Evolutionary conservation across 2,888 invertebrate genomes (phyloP), one percentile per base, ranked within the genome.

Genomic region (Phortica okadai): DNA sequence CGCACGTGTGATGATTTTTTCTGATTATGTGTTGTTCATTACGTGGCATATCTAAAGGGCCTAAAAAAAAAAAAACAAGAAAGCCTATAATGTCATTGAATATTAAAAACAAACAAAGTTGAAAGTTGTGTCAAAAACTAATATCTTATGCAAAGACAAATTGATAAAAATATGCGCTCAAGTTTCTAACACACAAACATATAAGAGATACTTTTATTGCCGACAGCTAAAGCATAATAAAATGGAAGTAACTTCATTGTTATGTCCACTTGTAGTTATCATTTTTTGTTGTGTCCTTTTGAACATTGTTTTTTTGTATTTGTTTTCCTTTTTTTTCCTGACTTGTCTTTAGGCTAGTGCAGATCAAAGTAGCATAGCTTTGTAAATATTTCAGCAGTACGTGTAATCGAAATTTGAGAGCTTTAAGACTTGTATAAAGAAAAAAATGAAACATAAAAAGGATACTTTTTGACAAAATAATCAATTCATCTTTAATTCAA

Each of bases 401-500:
- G 54, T 54, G 56, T 56, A 72, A 72, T 72, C 56, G 70, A 72
- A 72, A 72, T 54, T 72, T 72, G 70, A 72, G 14, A 72, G 70
- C 70, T n/a, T n/a, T 10, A 59, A 59, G 56, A 72, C 33, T 8
- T 21, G 70, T 25, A 16, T 14, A 0, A 54, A 41, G 45, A 50
- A 44, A 50, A 45, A 42, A 50, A 45, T n/a, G 16, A 16, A 45
- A 11, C 10, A 45, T 7, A 62, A 8, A 45, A 16, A 56, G n/a
- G 21, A 56, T 11, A 72, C 56, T 41, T 56, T 54, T 54, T 72
- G 70, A 54, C 70, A 33, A 72, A 72, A 72, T 56, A 72, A 72
- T 56, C 33, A 56, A 72, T 72, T 72, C 70, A 72, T 72, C 70
- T 72, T 72, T 54, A 72, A 54, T 72, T 72, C 70, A 72, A 72